Evolutionary conservation across 2,113 vertebrate species (phyloP).

Genomic region (Serilophus lunatus): DNA sequence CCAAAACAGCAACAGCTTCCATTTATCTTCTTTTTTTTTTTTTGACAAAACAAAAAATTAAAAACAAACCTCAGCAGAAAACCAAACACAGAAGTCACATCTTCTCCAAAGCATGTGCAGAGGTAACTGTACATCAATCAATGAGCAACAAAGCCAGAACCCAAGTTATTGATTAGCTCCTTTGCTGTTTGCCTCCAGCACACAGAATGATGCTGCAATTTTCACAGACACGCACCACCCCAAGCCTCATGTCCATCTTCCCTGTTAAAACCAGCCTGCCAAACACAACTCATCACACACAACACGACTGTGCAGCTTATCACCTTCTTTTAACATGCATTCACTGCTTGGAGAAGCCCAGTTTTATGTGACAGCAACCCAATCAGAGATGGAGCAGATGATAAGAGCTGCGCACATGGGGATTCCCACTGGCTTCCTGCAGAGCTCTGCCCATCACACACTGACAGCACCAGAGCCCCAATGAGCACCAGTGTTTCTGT

Average conservation of each 20-base stretch:
- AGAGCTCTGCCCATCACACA: neutral
- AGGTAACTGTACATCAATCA: slow-evolving; percentile 40
- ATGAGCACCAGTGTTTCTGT: neutral
- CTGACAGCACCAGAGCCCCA: neutral
- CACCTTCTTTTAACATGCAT: neutral
- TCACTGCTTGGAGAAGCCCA: neutral
- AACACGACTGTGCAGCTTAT: too few relatives aligned
- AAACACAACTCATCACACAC: neutral
- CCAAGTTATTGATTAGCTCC: slow-evolving; percentile 46
- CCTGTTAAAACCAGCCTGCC: neutral
- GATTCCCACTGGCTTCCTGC: neutral
- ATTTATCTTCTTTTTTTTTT: neutral
- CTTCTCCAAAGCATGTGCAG: slow-evolving; percentile 11
- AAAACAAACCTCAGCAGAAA: neutral
- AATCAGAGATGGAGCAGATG: neutral
- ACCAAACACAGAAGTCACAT: neutral
- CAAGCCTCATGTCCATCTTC: fast-evolving
- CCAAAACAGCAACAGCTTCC: neutral
- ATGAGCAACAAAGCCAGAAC: slow-evolving; percentile 29
- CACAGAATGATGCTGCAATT: slow-evolving; percentile 24
- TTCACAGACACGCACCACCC: neutral
- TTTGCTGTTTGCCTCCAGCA: neutral
- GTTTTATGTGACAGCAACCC: neutral
- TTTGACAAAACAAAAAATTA: too few relatives aligned
- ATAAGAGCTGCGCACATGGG: neutral